Conservation (phyloP, 2,888 invertebrate species). For the Eremobia ochroleuca region DNA sequence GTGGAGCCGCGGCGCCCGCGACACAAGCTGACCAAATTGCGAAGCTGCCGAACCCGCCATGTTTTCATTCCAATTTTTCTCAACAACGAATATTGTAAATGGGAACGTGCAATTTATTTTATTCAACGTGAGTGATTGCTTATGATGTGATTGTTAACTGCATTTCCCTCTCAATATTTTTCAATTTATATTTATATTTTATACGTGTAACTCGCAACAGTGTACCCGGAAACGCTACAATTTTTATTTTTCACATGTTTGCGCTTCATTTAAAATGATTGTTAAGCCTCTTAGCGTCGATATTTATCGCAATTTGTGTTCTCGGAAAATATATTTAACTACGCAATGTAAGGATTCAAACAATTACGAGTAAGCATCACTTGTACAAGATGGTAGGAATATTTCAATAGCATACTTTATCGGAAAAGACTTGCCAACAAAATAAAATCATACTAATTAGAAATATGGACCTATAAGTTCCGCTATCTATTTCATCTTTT, state of each 20-base stretch:
- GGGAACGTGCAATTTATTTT: conserved; percentile 86
- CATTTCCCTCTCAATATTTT: conserved; percentile 72
- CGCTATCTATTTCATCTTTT: neutral
- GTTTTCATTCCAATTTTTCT: conserved; percentile 83
- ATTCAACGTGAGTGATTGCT: conserved; percentile 86
- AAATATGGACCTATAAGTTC: neutral
- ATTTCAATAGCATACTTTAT: neutral
- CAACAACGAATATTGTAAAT: conserved; percentile 85
- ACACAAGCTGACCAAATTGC: conserved; percentile 85
- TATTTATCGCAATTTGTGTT: conserved; percentile 21
- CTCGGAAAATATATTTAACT: conserved; percentile 15
- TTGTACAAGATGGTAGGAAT: neutral
- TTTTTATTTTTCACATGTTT: conserved; percentile 39
- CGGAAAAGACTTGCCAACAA: neutral
- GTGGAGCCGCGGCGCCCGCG: conserved; percentile 50
- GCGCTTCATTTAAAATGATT: conserved; percentile 18
- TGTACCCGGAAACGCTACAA: conserved; percentile 27
- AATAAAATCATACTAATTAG: neutral
- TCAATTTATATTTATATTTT: conserved; percentile 57
- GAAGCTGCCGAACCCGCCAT: conserved; percentile 77
- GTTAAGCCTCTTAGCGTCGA: conserved; percentile 38
- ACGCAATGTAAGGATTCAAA: neutral
- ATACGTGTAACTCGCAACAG: conserved; percentile 22
- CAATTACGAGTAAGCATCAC: neutral
- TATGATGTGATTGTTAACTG: conserved; percentile 87